phyloP scores from a whole-genome alignment of 2,113 vertebrate genomes.

The Chloropsis cyanopogon region DNA sequence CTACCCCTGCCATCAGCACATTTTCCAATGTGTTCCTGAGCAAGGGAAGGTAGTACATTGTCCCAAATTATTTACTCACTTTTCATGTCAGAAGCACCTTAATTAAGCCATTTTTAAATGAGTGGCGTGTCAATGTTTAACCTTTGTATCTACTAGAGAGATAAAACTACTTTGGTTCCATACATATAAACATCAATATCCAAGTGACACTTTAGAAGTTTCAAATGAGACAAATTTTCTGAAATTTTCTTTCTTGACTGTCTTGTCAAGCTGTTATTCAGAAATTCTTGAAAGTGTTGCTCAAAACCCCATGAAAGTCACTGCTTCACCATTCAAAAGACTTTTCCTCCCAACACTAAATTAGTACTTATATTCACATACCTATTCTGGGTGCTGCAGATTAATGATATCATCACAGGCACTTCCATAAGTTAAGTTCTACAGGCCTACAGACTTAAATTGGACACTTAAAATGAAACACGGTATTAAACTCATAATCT shows the following conservation, averaged over 20 bases:
- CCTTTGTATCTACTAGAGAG: background rate
- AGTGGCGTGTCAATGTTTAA: background rate
- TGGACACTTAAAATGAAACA: background rate
- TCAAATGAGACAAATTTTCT: background rate
- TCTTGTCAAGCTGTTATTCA: slow-evolving; percentile 2
- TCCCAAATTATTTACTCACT: background rate
- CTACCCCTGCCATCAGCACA: slow-evolving; percentile 29
- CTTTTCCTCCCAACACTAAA: background rate
- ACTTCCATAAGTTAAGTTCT: background rate
- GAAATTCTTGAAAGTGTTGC: background rate
- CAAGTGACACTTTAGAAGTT: background rate
- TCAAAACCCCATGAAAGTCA: background rate
- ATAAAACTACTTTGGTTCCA: background rate
- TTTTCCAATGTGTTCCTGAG: background rate
- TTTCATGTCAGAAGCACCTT: background rate
- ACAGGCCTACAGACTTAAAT: background rate
- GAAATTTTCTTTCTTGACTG: background rate
- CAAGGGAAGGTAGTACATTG: background rate
- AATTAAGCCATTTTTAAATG: background rate
- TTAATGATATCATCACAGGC: background rate
- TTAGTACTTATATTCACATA: background rate
- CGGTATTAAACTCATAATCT: background rate
- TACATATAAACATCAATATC: background rate
- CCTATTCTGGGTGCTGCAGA: background rate
- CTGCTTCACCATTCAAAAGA: background rate